These are phyloP conservation scores for Gortyna flavago DNA, from an alignment of 2,888 invertebrate genomes.

Conservation along the genomic window DNA sequence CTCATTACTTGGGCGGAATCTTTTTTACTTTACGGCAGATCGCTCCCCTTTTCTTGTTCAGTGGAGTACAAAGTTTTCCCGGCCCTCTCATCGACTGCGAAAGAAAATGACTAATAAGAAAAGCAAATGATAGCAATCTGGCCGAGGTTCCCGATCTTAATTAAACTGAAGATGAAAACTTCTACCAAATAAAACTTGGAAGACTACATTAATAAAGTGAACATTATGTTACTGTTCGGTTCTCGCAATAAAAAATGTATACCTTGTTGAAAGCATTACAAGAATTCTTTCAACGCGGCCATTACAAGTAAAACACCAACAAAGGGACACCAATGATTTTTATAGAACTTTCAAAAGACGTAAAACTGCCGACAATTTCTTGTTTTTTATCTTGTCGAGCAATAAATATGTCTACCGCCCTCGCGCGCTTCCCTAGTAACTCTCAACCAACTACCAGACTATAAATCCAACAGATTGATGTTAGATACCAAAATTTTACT, in stretches of 20 bases:
- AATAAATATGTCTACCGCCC: constrained; percentile 86
- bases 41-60: constrained; percentile 81
- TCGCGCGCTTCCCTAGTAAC: constrained; percentile 78
- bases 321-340: constrained; percentile 70
- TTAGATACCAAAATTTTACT: constrained; percentile 84
- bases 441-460: constrained; percentile 78
- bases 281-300: constrained; percentile 76
- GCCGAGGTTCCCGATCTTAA: constrained; percentile 77
- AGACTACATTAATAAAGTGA: constrained; percentile 52
- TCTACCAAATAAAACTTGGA: constrained; percentile 63
- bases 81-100: constrained; percentile 76
- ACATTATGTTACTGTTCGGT: constrained; percentile 43
- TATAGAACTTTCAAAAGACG: constrained; percentile 78
- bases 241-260: constrained; percentile 66
- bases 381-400: constrained; percentile 83
- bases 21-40: constrained; percentile 81
- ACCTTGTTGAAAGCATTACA: constrained; percentile 77
- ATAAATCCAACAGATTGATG: constrained; percentile 88
- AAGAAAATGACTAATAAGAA: constrained; percentile 85
- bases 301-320: constrained; percentile 71
- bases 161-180: constrained; percentile 79
- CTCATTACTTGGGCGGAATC: constrained; percentile 84
- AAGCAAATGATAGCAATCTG: constrained; percentile 84
- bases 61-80: constrained; percentile 81
- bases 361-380: constrained; percentile 78